A percentile compares a stretch with the other conserved stretches of the same genome.
These are phyloP conservation scores for Aporrectodea caliginosa DNA, from an alignment of 1,140 invertebrate species.

Conservation along the genomic window DNA sequence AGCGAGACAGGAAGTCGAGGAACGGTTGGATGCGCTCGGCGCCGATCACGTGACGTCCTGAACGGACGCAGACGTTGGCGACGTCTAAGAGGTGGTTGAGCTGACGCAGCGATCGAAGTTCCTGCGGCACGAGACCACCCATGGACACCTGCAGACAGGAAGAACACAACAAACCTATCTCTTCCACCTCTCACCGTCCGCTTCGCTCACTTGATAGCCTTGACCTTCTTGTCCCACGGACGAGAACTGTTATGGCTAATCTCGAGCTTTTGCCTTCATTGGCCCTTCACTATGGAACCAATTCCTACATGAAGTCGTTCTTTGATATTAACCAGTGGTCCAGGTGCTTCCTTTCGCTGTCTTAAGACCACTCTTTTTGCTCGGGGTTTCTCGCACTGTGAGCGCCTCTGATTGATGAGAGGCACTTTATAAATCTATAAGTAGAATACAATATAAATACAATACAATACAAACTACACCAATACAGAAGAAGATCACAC, in stretches of 20 bases:
- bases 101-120: neutral
- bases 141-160: neutral
- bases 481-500: too few species aligned
- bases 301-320: too few species aligned
- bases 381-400: too few species aligned
- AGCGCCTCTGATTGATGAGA: too few species aligned
- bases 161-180: neutral
- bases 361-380: too few species aligned
- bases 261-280: neutral
- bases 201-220: neutral
- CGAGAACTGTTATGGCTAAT: neutral
- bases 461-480: too few species aligned
- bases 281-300: neutral
- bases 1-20: slow-evolving; percentile 1
- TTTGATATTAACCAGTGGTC: too few species aligned
- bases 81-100: neutral
- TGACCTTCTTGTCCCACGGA: neutral
- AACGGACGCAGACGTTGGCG: slow-evolving; percentile 3
- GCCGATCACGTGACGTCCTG: neutral
- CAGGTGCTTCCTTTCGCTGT: too few species aligned
- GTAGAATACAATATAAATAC: too few species aligned
- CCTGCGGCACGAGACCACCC: neutral
- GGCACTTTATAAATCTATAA: too few species aligned
- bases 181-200: too few species aligned
- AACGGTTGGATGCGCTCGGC: neutral